Evolutionary conservation across 2,797 vertebrate genomes (phyloP).

Genomic region (Lithobates pipiens): DNA sequence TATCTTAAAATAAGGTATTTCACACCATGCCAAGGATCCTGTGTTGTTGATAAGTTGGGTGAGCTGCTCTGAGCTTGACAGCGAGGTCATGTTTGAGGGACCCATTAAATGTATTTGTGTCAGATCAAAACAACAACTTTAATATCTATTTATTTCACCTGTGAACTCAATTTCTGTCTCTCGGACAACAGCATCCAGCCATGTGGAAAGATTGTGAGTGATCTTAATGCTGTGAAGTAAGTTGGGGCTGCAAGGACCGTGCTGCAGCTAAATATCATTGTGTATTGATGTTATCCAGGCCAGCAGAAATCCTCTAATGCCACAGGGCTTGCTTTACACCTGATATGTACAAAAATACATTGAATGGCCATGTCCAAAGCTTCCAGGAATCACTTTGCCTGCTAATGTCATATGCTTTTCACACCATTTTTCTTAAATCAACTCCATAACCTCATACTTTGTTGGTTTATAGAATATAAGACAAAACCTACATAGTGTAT

Average conservation of each 20-base stretch:
- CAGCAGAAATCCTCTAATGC: conserved; percentile 40
- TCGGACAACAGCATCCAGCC: conserved; percentile 65
- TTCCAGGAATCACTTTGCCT: conserved; percentile 41
- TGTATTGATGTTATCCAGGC: conserved; percentile 46
- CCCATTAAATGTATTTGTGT: conserved; percentile 63
- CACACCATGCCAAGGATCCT: conserved; percentile 3
- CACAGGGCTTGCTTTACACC: conserved; percentile 2
- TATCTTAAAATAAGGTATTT: conserved; percentile 47
- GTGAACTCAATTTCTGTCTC: conserved; percentile 62
- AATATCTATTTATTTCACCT: conserved; percentile 70
- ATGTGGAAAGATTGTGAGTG: conserved; percentile 62
- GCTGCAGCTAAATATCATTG: conserved; percentile 51
- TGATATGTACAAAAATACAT: conserved; percentile 42
- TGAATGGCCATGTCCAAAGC: conserved; percentile 27
- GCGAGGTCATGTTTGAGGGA: conserved; percentile 53
- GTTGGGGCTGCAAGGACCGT: conserved; percentile 28
- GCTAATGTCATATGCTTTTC: conserved; percentile 5
- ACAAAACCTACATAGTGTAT: neutral
- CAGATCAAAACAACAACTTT: conserved; percentile 68
- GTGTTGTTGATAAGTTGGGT: neutral
- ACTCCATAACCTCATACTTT: conserved; percentile 26
- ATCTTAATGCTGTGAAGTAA: conserved; percentile 52
- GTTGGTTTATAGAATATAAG: conserved; percentile 36
- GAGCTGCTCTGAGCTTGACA: conserved; percentile 27
- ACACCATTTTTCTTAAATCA: conserved; percentile 14